Percentiles rank a stretch among this genome's conserved stretches.
Conservation (phyloP, 2,888 invertebrate genomes). For the Spodoptera littoralis region DNA sequence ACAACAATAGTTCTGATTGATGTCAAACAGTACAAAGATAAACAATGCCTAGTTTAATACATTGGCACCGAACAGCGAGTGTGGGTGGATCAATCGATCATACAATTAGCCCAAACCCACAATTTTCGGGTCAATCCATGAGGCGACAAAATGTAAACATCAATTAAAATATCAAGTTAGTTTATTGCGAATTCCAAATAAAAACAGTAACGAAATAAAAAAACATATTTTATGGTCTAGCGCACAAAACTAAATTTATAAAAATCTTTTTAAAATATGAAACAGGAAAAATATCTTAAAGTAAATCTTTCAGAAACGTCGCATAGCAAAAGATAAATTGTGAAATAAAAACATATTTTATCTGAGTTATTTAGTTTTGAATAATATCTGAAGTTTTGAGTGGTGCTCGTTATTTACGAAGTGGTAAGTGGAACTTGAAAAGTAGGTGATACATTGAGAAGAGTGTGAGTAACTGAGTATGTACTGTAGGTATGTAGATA, state of each 20-base stretch:
- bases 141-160: constrained; percentile 51
- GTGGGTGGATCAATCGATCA: constrained; percentile 48
- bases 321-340: constrained; percentile 18
- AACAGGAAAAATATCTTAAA: constrained; percentile 10
- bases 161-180: constrained; percentile 54
- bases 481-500: neutral
- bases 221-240: constrained; percentile 10
- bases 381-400: constrained; percentile 36
- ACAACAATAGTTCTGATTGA: constrained; percentile 62
- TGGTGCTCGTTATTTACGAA: constrained; percentile 34
- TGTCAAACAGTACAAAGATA: constrained; percentile 64
- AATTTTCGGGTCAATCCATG: constrained; percentile 32
- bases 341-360: constrained; percentile 22
- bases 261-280: constrained; percentile 3
- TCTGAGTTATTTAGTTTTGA: constrained; percentile 33
- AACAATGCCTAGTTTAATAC: constrained; percentile 51
- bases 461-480: neutral
- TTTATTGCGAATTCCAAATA: constrained; percentile 23
- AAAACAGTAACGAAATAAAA: constrained; percentile 24
- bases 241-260: constrained; percentile 5
- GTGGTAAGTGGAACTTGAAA: constrained; percentile 20
- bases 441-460: constrained; percentile 9
- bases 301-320: constrained; percentile 27
- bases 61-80: constrained; percentile 27
- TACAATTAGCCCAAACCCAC: constrained; percentile 52